Evolutionary conservation across 2,113 vertebrate genomes (phyloP), one percentile per base, ranked within the genome.

Genomic region (Cercocebus atys): DNA sequence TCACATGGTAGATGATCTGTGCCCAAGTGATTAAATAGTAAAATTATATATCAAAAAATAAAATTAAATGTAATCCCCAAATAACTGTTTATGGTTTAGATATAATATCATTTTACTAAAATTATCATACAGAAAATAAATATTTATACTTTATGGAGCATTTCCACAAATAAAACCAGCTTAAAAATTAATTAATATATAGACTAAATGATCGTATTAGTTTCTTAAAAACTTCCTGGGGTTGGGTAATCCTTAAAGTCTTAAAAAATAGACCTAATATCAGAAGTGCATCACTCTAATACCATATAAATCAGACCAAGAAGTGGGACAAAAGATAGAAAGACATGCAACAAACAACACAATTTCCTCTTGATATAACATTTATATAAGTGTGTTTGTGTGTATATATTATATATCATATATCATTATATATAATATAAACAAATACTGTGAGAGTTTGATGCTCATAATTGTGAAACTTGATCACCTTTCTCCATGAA

Each of bases 41-140:
- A 94, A 93, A 95, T 61, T 43, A 59, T 30, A 78, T 25, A 38
- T 88, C 11, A 79, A 85, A 8, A 85, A 91, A 90, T 89, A 68
- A 18, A 96, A 96, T 81, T 18, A 88, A 27, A 79, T 86, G 7
- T 40, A 82, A 32, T 93, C 6, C 52, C 1, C 6, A 52, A 66
- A 86, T 66, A 76, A 90, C 43, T 87, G 32, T 70, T 83, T 43
- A 50, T 43, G 10, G 1, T 35, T 95, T 86, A 95, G 76, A 23
- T 61, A 11, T 45, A 68, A 86, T 50, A 40, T 80, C 6, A 91
- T 73, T 76, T 89, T 81, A 73, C 47, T 88, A 52, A 45, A 86
- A 73, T 55, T 57, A 8, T 82, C 2, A 75, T 45, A 52, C 43
- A 32, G 22, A 80, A 86, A 95, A n/a, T 18, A 86, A 70, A 8